A percentile compares a stretch with the other conserved stretches of the same genome.
Conservation (phyloP, 1,140 invertebrate genomes). For the Cydia amplana region DNA sequence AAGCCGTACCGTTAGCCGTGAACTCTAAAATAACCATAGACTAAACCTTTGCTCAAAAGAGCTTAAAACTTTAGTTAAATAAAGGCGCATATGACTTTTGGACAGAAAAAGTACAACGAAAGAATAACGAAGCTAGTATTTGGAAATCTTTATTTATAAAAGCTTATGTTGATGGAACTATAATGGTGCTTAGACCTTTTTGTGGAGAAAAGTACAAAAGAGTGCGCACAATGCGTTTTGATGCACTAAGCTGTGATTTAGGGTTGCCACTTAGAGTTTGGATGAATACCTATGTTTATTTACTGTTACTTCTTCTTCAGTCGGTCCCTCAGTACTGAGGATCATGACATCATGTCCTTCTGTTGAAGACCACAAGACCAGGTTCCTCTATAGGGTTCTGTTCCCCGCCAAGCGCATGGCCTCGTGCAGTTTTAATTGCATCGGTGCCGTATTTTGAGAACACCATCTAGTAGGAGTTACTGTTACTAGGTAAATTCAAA, state of each 20-base stretch:
- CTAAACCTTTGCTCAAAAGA: not conserved
- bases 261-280: constrained; percentile 12
- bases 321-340: too few species aligned
- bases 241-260: constrained; percentile 29
- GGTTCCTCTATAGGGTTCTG: too few species aligned
- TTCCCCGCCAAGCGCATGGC: too few species aligned
- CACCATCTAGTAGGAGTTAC: too few species aligned
- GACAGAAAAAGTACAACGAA: not conserved
- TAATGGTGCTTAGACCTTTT: not conserved
- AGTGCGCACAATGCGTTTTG: constrained; percentile 23
- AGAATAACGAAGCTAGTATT: not conserved
- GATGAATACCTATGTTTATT: not conserved
- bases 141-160: not conserved
- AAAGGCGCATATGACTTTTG: not conserved
- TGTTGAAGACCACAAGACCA: too few species aligned
- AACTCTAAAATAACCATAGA: constrained; percentile 21
- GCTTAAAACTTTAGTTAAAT: not conserved
- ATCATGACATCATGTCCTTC: too few species aligned
- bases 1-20: constrained; percentile 14
- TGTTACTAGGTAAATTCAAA: too few species aligned
- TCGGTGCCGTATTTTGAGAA: too few species aligned
- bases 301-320: too few species aligned
- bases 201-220: constrained; percentile 6
- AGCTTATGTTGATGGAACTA: not conserved
- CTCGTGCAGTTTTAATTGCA: too few species aligned